Base-by-base conservation (phyloP, 2,888 invertebrate genomes). In the Hirtodrosophila histrioides region DNA sequence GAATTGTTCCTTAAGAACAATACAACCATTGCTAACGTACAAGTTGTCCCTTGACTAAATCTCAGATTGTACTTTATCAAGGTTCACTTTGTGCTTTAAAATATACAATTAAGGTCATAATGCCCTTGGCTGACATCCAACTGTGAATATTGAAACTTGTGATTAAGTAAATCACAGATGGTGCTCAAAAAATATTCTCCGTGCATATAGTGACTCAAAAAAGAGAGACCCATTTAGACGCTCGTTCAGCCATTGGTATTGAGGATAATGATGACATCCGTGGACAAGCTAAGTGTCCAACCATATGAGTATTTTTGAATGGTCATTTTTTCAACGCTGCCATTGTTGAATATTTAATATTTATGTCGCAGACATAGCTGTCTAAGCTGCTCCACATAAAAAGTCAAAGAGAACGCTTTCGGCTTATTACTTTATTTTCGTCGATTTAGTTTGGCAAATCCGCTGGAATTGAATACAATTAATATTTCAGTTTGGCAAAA, bases 401-500 rank as follows among this genome's bases (percentile, higher is more conserved):
- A n/a, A n/a, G n/a, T n/a, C n/a, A n/a, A n/a, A n/a, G n/a, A n/a
- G n/a, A n/a, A n/a, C n/a, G n/a, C n/a, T n/a, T n/a, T n/a, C n/a
- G n/a, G n/a, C n/a, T n/a, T n/a, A n/a, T n/a, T n/a, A n/a, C n/a
- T n/a, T n/a, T n/a, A n/a, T n/a, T n/a, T n/a, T n/a, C n/a, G n/a
- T n/a, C n/a, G n/a, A n/a, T n/a, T n/a, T n/a, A n/a, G 33, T 27
- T 17, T 24, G 6, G 6, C n/a, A 37, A 24, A 56, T 9, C 39
- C 10, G 41, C 3, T 27, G 10, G 40, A 58, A 43, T 46, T 40
- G 73, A 64, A 62, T 87, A 78, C 76, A 78, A 83, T 83, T 82
- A 87, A 82, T 85, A 82, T 65, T 78, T 76, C 58, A 75, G 80
- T 79, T 77, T 75, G 48, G 51, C 43, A 56, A 61, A 65, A 72